phyloP scores from a whole-genome alignment of 2,797 vertebrate species.

The Siniperca undulata region DNA sequence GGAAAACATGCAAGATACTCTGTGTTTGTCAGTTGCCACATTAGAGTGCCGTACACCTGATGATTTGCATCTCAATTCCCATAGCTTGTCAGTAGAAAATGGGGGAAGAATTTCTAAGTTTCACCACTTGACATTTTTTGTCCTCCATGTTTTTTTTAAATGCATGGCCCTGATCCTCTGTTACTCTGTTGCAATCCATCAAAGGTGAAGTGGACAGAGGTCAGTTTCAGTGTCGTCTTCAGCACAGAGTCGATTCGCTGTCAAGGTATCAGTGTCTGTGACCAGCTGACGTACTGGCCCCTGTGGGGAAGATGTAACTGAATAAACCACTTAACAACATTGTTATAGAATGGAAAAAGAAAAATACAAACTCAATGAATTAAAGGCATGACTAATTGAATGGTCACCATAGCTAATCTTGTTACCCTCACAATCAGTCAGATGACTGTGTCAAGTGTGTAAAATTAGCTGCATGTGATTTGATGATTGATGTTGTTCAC shows the following conservation, averaged over 20 bases:
- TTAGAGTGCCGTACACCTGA: not conserved
- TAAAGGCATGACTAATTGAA: conserved; percentile 30
- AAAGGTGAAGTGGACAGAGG: conserved; percentile 48
- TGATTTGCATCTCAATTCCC: conserved; percentile 36
- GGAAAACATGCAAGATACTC: not conserved
- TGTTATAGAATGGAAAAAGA: not conserved
- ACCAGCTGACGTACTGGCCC: conserved; percentile 50
- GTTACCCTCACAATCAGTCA: conserved; percentile 39
- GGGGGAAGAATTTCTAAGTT: conserved; percentile 30
- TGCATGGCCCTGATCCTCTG: conserved; percentile 36
- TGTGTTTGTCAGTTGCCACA: not conserved
- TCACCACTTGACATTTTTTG: conserved; percentile 28
- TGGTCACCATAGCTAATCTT: conserved; percentile 28
- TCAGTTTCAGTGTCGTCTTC: conserved; percentile 47
- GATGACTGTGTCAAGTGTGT: conserved; percentile 42
- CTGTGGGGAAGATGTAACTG: conserved; percentile 13
- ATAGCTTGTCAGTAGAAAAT: conserved; percentile 17
- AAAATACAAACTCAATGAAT: not conserved
- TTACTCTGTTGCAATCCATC: conserved; percentile 55
- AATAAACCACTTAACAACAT: conserved; percentile 24
- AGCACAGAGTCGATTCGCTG: conserved; percentile 19
- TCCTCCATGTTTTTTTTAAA: conserved; percentile 34
- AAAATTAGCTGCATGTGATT: conserved; percentile 48
- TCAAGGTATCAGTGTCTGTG: conserved; percentile 46
- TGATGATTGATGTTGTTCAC: conserved; percentile 54